Evolutionary conservation across 2,797 vertebrate genomes (phyloP).

Genomic region (Philypnodon macrostomus): DNA sequence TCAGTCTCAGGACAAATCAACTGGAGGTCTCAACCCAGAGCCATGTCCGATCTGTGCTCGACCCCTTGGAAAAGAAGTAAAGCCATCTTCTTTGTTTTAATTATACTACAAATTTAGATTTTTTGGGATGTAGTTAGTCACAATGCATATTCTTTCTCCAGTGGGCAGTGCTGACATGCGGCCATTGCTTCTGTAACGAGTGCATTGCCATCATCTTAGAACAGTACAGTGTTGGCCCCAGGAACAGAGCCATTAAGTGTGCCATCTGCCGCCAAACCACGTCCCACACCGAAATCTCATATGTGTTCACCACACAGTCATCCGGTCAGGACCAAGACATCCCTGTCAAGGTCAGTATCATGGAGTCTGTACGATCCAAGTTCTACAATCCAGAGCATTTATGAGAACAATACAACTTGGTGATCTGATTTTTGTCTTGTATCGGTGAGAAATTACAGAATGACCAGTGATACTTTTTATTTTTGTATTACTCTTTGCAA

Average conservation of each 20-base stretch:
- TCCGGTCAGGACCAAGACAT: conserved; percentile 88
- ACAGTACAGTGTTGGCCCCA: conserved; percentile 92
- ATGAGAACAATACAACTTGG: too few species aligned
- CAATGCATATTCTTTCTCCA: conserved; percentile 42
- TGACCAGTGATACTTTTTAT: too few species aligned
- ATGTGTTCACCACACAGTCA: conserved; percentile 91
- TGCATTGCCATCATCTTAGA: conserved; percentile 95
- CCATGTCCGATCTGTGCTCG: conserved; percentile 97
- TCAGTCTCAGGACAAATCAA: conserved; percentile 95
- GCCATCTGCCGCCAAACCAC: conserved; percentile 97
- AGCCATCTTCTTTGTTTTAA: too few species aligned
- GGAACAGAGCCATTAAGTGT: conserved; percentile 90
- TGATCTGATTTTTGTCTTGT: too few species aligned
- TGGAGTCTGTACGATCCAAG: background rate
- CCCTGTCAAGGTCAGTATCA: conserved; percentile 85
- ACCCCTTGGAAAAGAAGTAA: conserved; percentile 92
- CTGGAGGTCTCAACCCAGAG: conserved; percentile 92
- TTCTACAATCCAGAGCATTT: background rate
- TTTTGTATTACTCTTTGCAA: too few species aligned
- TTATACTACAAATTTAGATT: too few species aligned
- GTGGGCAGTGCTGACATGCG: conserved; percentile 97
- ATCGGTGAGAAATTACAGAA: too few species aligned
- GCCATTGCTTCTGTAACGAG: conserved; percentile 97
- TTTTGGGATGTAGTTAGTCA: too few species aligned
- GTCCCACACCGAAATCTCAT: conserved; percentile 93